Base-by-base conservation (phyloP, 2,113 vertebrate genomes). In the Baryphthengus martii region DNA sequence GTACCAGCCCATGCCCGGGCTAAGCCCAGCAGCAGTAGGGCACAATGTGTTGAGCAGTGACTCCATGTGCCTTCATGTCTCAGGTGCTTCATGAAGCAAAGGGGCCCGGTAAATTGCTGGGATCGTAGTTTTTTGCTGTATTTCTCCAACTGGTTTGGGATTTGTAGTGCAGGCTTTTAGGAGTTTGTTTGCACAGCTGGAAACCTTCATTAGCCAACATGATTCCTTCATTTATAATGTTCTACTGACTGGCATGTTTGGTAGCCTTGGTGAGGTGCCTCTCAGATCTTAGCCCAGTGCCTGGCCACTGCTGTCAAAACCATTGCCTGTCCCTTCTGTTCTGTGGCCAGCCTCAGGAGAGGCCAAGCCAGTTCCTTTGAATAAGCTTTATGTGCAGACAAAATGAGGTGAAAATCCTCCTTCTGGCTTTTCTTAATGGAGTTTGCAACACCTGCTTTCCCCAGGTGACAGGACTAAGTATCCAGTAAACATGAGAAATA, bases 181-280 rank as follows among this genome's bases (percentile, higher is more conserved):
- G 73, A 73, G 28, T 89, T 79, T 95, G 85, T 96, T 96, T 96
- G 93, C 65, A 95, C 95, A 97, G 95, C 95, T 95, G 95, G 94
- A 91, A 81, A 33, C 31, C 73, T 87, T 62, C 62, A 29, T 89
- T 73, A 87, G 77, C 61, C 70, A 76, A 37, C 2, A 3, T 29
- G 92, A 49, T 92, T 62, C 61, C 61, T 90, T 61, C 86, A 61
- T 94, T 93, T 81, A 61, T 90, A 89, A 73, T 4, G 37, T 78
- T 47, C 91, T 66, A 17, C 58, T 74, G 67, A 71, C 65, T 95
- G 92, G 75, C 47, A 17, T 35, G 70, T 87, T 91, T 93, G 91
- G 81, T 89, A 82, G 84, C 47, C 33, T 76, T 80, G 72, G 59
- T 67, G 82, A 86, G 72, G 26, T 88, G 72, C 40, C 70, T 78